Base-by-base conservation (phyloP, 2,113 vertebrate genomes). In the Antechinus flavipes region DNA sequence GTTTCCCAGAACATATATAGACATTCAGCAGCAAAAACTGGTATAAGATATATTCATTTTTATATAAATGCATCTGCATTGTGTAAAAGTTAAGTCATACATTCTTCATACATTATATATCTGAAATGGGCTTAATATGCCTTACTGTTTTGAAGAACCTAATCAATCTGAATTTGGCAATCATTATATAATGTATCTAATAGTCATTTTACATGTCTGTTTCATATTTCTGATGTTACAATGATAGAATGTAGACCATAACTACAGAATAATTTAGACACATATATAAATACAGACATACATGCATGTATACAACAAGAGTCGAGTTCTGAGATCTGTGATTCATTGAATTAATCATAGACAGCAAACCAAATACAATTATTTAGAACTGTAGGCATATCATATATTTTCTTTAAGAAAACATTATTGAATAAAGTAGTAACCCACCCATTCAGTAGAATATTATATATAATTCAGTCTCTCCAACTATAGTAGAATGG, bases 381-480 rank as follows among this genome's bases (percentile, higher is more conserved):
- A 96, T 90, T 97, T 95, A 95, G 93, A 98, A 98, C 95, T 89
- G 95, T 52, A 94, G n/a, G 68, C 68, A 84, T 42, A 42, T 84
- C 68, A 84, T 84, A 22, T 76, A 93, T 93, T 97, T 93, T 96
- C 12, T 96, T 84, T 97, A 95, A 97, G 93, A 96, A 97, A 96
- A 96, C 91, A 93, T 93, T 92, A 94, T 76, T 96, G 94, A 98
- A 96, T 24, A 94, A 56, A 54, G 68, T 89, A 93, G 92, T 91
- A 84, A 97, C 96, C 56, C 94, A 93, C 93, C 95, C 97, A 92
- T 47, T 91, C 58, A 92, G 55, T 96, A 91, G 93, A 96, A n/a
- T 53, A 95, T 46, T 95, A 89, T 94, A 55, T 98, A 84, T 96
- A 96, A 97, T 96, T 95, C 53, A 95, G 68, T 52, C 61, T 97